These are phyloP conservation scores for Ridgeia piscesae DNA, from an alignment of 1,140 invertebrate species.

Conservation along the genomic window DNA sequence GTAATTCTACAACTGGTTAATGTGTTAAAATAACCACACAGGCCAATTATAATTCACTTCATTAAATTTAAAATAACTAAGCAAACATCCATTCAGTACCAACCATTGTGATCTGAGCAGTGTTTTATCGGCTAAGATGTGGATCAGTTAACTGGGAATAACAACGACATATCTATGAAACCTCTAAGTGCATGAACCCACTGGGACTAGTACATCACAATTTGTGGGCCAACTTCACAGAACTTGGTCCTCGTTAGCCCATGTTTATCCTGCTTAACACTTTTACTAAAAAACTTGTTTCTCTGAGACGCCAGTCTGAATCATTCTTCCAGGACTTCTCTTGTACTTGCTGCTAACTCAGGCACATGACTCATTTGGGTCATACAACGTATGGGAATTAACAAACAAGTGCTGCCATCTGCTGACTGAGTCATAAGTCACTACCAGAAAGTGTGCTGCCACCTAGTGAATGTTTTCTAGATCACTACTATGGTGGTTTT, in stretches of 20 bases:
- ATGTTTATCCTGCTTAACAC: not conserved
- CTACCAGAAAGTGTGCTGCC: not conserved
- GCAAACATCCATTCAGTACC: not conserved
- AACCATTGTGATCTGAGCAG: not conserved
- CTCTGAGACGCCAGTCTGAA: not conserved
- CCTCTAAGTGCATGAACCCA: not conserved
- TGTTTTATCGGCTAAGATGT: not conserved
- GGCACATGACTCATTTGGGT: not conserved
- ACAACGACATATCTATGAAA: not conserved
- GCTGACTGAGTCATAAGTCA: not conserved
- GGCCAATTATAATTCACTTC: no score
- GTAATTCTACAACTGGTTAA: no score
- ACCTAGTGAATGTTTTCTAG: not conserved
- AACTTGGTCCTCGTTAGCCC: not conserved
- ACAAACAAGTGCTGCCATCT: not conserved
- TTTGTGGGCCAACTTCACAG: not conserved
- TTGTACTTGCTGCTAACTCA: not conserved
- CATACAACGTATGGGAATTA: not conserved
- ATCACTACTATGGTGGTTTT: not conserved
- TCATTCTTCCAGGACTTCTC: not conserved
- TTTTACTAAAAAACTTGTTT: not conserved
- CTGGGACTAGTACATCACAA: not conserved
- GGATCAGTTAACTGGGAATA: not conserved
- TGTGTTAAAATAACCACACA: no score
- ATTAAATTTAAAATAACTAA: not conserved